Base-by-base conservation (phyloP, 2,888 invertebrate genomes). In the Sphecodes monilicornis region DNA sequence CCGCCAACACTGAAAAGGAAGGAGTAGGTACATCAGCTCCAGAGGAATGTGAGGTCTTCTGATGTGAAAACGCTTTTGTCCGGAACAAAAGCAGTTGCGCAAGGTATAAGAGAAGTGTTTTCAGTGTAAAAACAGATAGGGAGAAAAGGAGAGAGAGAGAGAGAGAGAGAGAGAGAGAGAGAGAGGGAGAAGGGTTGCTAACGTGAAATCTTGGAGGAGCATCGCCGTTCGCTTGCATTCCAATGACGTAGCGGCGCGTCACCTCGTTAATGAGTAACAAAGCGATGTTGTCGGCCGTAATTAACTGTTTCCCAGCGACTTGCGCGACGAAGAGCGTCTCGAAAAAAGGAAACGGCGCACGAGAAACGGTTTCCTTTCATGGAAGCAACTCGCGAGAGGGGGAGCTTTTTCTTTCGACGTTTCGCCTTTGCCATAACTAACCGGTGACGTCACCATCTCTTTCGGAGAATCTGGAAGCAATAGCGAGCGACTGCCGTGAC, bases 371-470 rank as follows among this genome's bases (percentile, higher is more conserved):
- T 80, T 76, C 71, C n/a, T 80, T 82, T 82, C 57, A 32, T 66
- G 1, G 26, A 16, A 41, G 50, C 18, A 50, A 22, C 18, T 36
- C 18, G 39, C 50, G n/a, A 46, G 46, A 54, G 3, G 54, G 11
- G 3, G n/a, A 74, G 54, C 41, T 26, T n/a, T 74, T 76, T 54
- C 74, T 57, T 72, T 66, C 64, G 29, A 18, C 76, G 60, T 29
- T 54, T 78, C 77, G 60, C 60, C 69, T 78, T 68, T 60, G 43
- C 74, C 54, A 57, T 86, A 84, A 86, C 78, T 83, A 82, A 84
- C 82, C 82, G 76, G 68, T 84, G 85, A 82, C 84, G 80, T 86
- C 82, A 73, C 54, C 29, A 39, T n/a, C 57, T 83, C 76, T 72
- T 46, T 26, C 64, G 29, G 29, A 75, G 72, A 72, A 76, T 78